Conservation (phyloP, 1,140 invertebrate genomes). For the Solenopsis fugax region DNA sequence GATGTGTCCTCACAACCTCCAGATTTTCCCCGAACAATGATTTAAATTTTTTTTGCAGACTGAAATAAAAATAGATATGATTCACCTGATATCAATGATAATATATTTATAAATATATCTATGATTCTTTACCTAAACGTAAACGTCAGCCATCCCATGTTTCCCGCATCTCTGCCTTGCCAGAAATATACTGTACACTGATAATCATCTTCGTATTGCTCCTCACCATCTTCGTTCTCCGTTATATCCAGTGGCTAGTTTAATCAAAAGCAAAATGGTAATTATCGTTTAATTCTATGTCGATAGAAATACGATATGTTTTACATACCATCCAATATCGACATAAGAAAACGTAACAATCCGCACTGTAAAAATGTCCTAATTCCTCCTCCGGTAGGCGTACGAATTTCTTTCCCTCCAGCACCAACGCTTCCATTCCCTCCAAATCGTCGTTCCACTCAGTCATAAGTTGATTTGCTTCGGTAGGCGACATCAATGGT, state of each 20-base stretch:
- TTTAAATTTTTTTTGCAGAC: constrained; percentile 99
- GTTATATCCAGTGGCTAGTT: constrained; percentile 86
- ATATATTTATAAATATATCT: background rate
- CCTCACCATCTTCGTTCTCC: constrained; percentile 90
- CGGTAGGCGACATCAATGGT: constrained; percentile 93
- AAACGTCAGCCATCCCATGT: constrained; percentile 99
- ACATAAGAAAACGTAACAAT: constrained; percentile 99
- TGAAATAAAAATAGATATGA: constrained; percentile 80
- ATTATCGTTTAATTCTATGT: constrained; percentile 15
- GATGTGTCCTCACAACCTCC: constrained; percentile 98
- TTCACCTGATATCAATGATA: background rate
- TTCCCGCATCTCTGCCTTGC: constrained; percentile 98
- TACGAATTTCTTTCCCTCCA: constrained; percentile 99
- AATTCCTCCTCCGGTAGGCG: constrained; percentile 97
- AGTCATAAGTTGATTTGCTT: constrained; percentile 96
- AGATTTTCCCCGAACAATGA: constrained; percentile 97
- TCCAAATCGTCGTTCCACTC: constrained; percentile 99
- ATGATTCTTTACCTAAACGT: constrained; percentile 92
- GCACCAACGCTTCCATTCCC: constrained; percentile 99
- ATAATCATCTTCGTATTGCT: constrained; percentile 94
- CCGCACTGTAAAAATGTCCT: constrained; percentile 96
- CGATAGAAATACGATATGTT: background rate
- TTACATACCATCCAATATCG: constrained; percentile 94
- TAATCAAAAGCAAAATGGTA: constrained; percentile 48
- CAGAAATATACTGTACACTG: constrained; percentile 99